These are phyloP conservation scores for Troides oblongomaculatus DNA, from an alignment of 2,888 invertebrate genomes.

Conservation along the genomic window DNA sequence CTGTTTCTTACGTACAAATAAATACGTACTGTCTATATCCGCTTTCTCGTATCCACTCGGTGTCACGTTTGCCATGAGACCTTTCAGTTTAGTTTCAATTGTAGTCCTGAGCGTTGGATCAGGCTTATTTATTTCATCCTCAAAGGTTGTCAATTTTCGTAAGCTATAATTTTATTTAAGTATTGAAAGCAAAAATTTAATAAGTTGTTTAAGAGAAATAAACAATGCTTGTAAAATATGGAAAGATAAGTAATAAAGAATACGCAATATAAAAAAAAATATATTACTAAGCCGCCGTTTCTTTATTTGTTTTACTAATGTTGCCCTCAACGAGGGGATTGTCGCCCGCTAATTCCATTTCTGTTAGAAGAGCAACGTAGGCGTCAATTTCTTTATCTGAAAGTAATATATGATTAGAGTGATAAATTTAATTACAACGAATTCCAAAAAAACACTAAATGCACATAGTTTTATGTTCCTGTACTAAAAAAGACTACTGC, in stretches of 20 bases:
- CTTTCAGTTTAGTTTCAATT: conserved; percentile 44
- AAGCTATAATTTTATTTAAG: conserved; percentile 43
- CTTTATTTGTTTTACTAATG: conserved; percentile 58
- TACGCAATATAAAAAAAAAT: not conserved
- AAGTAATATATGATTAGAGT: conserved; percentile 15
- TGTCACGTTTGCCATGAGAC: conserved; percentile 49
- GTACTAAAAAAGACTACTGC: not conserved
- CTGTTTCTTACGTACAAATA: not conserved
- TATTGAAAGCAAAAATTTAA: not conserved
- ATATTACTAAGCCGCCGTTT: conserved; percentile 58
- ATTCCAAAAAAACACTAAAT: not conserved
- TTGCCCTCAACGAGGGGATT: conserved; percentile 51
- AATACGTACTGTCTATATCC: conserved; percentile 44
- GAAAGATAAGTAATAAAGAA: not conserved
- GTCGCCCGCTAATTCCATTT: conserved; percentile 63
- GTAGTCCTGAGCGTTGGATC: conserved; percentile 44
- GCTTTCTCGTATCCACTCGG: conserved; percentile 41
- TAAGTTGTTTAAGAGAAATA: not conserved
- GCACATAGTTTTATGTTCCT: not conserved
- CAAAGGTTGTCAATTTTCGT: conserved; percentile 50
- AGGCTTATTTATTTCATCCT: conserved; percentile 49
- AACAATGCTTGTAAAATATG: not conserved
- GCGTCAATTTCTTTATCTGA: conserved; percentile 61
- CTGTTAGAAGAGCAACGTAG: conserved; percentile 55
- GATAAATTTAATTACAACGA: not conserved